These are phyloP conservation scores for Sprattus sprattus DNA, from an alignment of 2,113 vertebrate genomes.

Conservation along the genomic window DNA sequence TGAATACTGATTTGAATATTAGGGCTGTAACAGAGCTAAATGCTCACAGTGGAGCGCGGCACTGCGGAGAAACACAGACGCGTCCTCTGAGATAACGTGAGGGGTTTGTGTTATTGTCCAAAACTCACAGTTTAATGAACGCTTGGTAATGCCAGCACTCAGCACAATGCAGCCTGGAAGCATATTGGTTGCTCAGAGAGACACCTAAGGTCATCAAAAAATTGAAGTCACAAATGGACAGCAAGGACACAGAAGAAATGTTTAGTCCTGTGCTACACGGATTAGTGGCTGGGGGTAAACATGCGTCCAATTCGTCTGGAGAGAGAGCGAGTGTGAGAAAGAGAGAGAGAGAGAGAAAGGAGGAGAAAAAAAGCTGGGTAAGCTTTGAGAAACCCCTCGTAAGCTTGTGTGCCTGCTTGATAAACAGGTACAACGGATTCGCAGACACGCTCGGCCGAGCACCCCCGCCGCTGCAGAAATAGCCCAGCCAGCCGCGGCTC, in stretches of 20 bases:
- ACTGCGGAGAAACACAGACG: constrained; percentile 26
- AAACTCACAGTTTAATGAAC: not conserved
- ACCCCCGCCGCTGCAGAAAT: constrained; percentile 63
- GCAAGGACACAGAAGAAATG: constrained; percentile 52
- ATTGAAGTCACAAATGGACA: constrained; percentile 21
- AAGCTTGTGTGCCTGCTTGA: constrained; percentile 67
- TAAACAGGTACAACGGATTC: constrained; percentile 74
- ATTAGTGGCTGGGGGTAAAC: constrained; percentile 67
- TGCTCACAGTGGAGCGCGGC: not conserved
- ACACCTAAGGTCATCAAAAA: constrained; percentile 18
- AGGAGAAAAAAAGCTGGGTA: constrained; percentile 62
- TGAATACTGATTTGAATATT: constrained; percentile 45
- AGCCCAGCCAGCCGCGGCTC: constrained; percentile 60
- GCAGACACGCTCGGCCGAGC: constrained; percentile 62
- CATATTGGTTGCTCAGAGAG: not conserved
- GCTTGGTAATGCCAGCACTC: not conserved
- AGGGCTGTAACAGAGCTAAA: constrained; percentile 27
- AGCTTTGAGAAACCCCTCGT: constrained; percentile 70
- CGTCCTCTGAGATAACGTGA: not conserved
- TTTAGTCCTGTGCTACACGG: constrained; percentile 62
- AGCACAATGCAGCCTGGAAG: not conserved
- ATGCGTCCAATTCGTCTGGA: constrained; percentile 58
- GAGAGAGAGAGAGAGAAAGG: not conserved
- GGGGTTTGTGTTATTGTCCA: not conserved
- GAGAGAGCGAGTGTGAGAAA: constrained; percentile 1